Percentiles rank a stretch among this genome's conserved stretches.
These are phyloP conservation scores for Pissodes strobi DNA, from an alignment of 1,140 invertebrate species.

Conservation along the genomic window DNA sequence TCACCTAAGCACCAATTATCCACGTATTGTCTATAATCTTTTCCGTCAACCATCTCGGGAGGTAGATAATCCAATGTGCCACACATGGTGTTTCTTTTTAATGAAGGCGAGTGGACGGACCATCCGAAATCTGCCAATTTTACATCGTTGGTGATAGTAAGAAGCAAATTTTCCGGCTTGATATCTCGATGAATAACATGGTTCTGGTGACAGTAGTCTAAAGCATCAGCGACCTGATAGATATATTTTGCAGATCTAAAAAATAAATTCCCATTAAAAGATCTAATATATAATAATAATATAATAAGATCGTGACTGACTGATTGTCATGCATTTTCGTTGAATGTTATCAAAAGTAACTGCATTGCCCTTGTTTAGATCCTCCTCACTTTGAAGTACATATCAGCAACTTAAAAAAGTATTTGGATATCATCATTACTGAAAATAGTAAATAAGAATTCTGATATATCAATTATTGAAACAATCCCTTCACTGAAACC, in stretches of 20 bases:
- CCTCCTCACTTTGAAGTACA: no score
- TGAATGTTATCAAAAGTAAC: no score
- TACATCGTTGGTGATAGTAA: conserved; percentile 75
- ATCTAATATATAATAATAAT: neutral
- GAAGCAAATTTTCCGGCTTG: conserved; percentile 89
- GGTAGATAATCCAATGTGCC: conserved; percentile 93
- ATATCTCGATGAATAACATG: conserved; percentile 91
- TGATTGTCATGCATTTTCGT: neutral
- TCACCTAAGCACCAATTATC: conserved; percentile 89
- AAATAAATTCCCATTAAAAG: conserved; percentile 23
- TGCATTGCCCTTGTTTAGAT: no score
- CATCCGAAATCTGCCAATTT: conserved; percentile 95
- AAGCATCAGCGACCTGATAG: conserved; percentile 87
- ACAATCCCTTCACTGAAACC: no score
- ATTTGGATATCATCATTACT: no score
- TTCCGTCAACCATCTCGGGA: conserved; percentile 86
- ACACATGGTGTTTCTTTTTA: conserved; percentile 84
- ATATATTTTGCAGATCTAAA: conserved; percentile 77
- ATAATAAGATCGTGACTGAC: no score
- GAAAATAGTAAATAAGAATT: no score
- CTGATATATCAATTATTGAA: no score
- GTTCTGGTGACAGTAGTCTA: conserved; percentile 86
- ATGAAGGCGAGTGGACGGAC: conserved; percentile 91
- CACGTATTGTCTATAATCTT: conserved; percentile 76
- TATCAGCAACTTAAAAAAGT: no score